Percentiles rank a stretch among this genome's conserved stretches.
phyloP scores from a whole-genome alignment of 2,113 vertebrate genomes.

The Etheostoma spectabile region DNA sequence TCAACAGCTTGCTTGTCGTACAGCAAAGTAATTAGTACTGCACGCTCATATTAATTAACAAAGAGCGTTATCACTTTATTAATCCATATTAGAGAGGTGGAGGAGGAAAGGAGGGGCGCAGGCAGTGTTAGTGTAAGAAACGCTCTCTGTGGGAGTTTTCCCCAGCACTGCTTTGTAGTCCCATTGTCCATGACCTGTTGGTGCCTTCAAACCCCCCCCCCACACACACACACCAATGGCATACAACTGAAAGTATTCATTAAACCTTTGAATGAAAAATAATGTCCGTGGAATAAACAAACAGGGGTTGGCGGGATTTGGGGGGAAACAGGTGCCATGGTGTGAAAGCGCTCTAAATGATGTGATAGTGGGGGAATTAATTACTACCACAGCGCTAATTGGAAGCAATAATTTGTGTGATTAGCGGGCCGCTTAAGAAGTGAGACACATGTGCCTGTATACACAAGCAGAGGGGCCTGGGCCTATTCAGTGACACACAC shows the following conservation, averaged over 20 bases:
- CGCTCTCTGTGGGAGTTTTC: conserved; percentile 80
- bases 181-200: conserved; percentile 79
- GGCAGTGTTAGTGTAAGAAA: conserved; percentile 79
- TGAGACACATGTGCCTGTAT: conserved; percentile 92
- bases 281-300: conserved; percentile 97
- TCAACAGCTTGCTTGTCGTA: conserved; percentile 90
- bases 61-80: conserved; percentile 96
- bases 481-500: background rate
- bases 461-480: conserved; percentile 69
- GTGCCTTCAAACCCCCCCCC: conserved; percentile 79
- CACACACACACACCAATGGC: conserved; percentile 86
- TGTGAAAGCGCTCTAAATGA: conserved; percentile 98
- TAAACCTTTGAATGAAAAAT: conserved; percentile 97
- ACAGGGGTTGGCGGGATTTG: conserved; percentile 71
- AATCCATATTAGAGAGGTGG: conserved; percentile 88
- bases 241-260: conserved; percentile 90
- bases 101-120: conserved; percentile 51
- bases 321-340: conserved; percentile 95
- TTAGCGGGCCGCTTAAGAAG: conserved; percentile 98
- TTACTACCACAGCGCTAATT: conserved; percentile 99
- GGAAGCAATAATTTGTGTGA: conserved; percentile 99
- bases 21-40: conserved; percentile 93
- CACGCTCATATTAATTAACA: conserved; percentile 97
- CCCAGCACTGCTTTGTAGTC: conserved; percentile 83
- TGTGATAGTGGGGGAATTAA: conserved; percentile 99